Base-by-base conservation (phyloP, 2,113 vertebrate species). In the Melanostigma gelatinosum region DNA sequence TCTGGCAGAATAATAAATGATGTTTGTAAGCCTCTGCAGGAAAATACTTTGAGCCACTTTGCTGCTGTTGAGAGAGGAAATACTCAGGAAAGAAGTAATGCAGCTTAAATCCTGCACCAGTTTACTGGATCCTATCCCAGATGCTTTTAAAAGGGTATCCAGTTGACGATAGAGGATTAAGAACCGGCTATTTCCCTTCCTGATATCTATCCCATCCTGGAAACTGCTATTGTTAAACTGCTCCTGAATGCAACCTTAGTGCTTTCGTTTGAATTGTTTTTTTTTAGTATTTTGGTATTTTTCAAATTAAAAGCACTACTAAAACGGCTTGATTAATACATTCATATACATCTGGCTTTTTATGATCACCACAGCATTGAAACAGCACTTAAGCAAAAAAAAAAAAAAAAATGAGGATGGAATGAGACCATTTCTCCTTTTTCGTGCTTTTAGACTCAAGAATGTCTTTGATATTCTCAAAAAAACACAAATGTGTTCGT, bases 51-150 rank as follows among this genome's bases (percentile, higher is more conserved):
- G 62, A 85, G 65, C 77, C 54, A 50, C 75, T 77, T 77, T 80
- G 48, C 72, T 68, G 63, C 72, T 68, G 24, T 52, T 65, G 32
- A 73, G 63, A 71, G 54, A 44, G 27, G 70, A 71, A 79, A 72
- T 44, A 74, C 27, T 52, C 52, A 77, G 48, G 20, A 8, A 65
- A 66, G 34, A 62, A 60, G 44, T 66, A 80, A 61, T 74, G 66
- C 75, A 79, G 70, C 68, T 64, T 87, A 78, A 85, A 85, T 42
- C 66, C 65, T 75, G 46, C 71, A 83, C 38, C 69, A 81, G 63
- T 52, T 60, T 70, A 79, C 72, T 75, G 75, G 76, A 78, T 83
- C 76, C 44, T 18, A 16, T 88, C 69, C 75, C 62, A 77, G 50
- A 79, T 65, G 54, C 65, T 64, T 78, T 88, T 64, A 58, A 64